Base-by-base conservation (phyloP, 2,797 vertebrate genomes). In the Neosalanx taihuensis region DNA sequence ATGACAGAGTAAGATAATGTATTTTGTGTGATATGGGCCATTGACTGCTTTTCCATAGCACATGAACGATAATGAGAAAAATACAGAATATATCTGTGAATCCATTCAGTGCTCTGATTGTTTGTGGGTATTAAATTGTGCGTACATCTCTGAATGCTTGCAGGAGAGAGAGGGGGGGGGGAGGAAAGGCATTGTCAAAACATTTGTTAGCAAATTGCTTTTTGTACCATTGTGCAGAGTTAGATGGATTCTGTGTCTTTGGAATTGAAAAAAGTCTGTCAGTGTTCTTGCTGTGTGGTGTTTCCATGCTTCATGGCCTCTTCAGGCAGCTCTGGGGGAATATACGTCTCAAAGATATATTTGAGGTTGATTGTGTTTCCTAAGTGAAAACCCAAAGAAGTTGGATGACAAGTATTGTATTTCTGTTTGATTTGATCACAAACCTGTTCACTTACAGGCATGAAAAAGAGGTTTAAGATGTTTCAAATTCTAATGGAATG, bases 11-110 rank as follows among this genome's bases (percentile, higher is more conserved):
- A 79, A 80, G 76, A 85, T 85, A 80, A 84, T 87, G 77, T 84
- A 88, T 87, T 90, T 84, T 88, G 86, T 87, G 87, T 89, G 91
- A 92, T 91, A 91, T 89, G 91, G 90, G 83, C 91, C 92, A 92
- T 91, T 93, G 90, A 91, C 91, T 92, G 90, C 89, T 90, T 92
- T 93, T 92, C 90, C 88, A 90, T 89, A 88, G 87, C 87, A 87
- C 87, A 80, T 85, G 89, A 91, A 91, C 90, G 91, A 92, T 92
- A 92, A 92, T 90, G 89, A 92, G 89, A 90, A 87, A 85, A 84
- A 84, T 18, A 3, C 78, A 75, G 81, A 90, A 89, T 92, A 93
- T 91, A n/a, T n/a, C 89, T 89, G 87, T 89, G 87, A 86, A 85
- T 85, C 89, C 88, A 89, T 92, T 92, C 90, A 90, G 85, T 70